phyloP scores from a whole-genome alignment of 2,113 vertebrate genomes.

The Catharus minimus region DNA sequence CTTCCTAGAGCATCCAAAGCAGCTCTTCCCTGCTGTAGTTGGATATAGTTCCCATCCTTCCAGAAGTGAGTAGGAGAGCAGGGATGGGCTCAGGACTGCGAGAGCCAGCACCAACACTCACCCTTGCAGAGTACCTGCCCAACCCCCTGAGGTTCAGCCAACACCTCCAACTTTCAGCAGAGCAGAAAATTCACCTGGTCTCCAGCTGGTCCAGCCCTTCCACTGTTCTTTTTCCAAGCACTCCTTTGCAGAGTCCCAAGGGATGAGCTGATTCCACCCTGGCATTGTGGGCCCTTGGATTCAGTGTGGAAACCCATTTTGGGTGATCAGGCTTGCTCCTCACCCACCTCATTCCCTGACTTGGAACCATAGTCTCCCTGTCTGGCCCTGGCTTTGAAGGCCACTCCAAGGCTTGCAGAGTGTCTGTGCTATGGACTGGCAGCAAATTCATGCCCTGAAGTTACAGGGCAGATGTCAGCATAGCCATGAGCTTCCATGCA shows the following conservation, averaged over 20 bases:
- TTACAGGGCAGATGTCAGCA: neutral
- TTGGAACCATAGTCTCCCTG: neutral
- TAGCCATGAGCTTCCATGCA: neutral
- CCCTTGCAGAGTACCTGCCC: neutral
- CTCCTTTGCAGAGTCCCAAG: neutral
- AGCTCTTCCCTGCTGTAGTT: neutral
- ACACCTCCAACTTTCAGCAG: neutral
- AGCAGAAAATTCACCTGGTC: neutral
- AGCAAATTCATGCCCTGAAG: neutral
- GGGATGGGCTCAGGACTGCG: rapidly evolving
- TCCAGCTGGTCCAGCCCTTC: neutral
- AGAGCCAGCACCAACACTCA: neutral
- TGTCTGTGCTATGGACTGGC: neutral
- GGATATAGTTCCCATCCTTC: neutral
- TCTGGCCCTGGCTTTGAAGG: neutral
- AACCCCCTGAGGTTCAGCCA: rapidly evolving
- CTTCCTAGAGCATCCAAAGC: neutral
- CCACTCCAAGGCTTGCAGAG: neutral
- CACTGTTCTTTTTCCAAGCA: neutral
- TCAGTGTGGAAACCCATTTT: neutral
- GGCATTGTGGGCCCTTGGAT: neutral
- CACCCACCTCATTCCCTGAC: neutral
- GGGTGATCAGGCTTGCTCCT: neutral
- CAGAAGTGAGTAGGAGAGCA: neutral
- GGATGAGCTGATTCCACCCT: neutral